These are phyloP conservation scores for Eutrigla gurnardus DNA, from an alignment of 2,797 vertebrate genomes.

Conservation along the genomic window DNA sequence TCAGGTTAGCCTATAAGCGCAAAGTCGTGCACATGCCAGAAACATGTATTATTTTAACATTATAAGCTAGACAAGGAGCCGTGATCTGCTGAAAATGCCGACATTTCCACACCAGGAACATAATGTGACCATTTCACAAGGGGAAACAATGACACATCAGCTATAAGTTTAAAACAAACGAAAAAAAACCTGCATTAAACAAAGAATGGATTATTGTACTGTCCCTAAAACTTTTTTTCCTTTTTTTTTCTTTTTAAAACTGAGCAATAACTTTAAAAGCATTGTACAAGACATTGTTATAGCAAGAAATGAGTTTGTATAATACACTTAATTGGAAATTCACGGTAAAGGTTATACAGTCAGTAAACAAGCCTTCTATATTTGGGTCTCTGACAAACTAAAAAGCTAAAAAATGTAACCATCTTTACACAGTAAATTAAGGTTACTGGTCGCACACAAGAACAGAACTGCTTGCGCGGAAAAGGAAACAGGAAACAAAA, in stretches of 20 bases:
- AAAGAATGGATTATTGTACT: conserved; percentile 77
- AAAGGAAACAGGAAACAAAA: conserved; percentile 70
- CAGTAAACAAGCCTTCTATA: conserved; percentile 98
- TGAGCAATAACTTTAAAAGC: conserved; percentile 92
- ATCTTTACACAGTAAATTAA: conserved; percentile 99
- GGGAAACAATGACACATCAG: conserved; percentile 96
- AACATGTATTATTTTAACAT: conserved; percentile 99
- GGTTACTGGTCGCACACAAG: conserved; percentile 99
- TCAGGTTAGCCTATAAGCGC: conserved; percentile 97
- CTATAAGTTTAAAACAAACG: conserved; percentile 84
- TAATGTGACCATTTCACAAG: conserved; percentile 96
- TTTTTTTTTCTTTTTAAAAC: conserved; percentile 73
- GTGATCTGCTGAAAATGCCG: conserved; percentile 94
- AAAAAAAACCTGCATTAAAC: conserved; percentile 69
- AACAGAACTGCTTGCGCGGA: conserved; percentile 99
- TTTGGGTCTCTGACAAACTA: conserved; percentile 94
- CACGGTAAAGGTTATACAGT: conserved; percentile 95
- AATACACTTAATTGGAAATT: conserved; percentile 94
- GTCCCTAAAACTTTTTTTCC: conserved; percentile 86
- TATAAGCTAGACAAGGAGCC: conserved; percentile 97
- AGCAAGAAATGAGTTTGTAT: conserved; percentile 94
- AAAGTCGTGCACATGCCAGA: conserved; percentile 99
- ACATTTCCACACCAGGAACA: conserved; percentile 97
- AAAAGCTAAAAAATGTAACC: conserved; percentile 99
- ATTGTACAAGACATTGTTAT: conserved; percentile 96